Evolutionary conservation across 2,888 invertebrate genomes (phyloP).

Genomic region (Holacanthella duospinosa): DNA sequence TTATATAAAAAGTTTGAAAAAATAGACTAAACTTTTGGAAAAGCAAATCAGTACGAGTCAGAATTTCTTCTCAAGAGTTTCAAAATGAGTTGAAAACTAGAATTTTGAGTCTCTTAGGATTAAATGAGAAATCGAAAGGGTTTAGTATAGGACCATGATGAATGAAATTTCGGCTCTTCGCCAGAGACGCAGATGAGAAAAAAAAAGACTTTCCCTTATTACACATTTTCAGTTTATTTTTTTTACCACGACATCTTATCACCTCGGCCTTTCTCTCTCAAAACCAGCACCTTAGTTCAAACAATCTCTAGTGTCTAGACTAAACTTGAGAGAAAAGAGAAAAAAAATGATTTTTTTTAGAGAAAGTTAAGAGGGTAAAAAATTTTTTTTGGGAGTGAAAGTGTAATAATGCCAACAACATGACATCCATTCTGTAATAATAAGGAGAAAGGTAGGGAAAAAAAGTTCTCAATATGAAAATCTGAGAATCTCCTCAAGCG

Average conservation of each 20-base stretch:
- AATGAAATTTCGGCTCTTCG: background rate
- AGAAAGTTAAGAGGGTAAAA: background rate
- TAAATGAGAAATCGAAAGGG: background rate
- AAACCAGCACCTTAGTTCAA: no score
- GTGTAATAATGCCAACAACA: conserved; percentile 2
- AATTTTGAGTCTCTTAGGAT: background rate
- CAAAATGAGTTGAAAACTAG: no score
- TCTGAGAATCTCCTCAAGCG: background rate
- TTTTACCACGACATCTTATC: no score
- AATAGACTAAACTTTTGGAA: no score
- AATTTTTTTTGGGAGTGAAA: background rate
- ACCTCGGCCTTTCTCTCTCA: no score
- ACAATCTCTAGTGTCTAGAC: no score
- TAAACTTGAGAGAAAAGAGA: background rate
- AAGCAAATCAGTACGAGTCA: no score
- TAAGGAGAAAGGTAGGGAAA: background rate
- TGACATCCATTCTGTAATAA: conserved; percentile 5
- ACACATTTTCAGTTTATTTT: no score
- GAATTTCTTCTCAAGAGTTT: no score
- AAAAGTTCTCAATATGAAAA: background rate
- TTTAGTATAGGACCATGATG: background rate
- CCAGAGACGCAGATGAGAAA: no score
- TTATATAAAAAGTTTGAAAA: no score
- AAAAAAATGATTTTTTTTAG: background rate
- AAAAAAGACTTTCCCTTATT: no score